These are phyloP conservation scores for Hemiscyllium ocellatum DNA, from an alignment of 2,113 vertebrate genomes.

Conservation along the genomic window DNA sequence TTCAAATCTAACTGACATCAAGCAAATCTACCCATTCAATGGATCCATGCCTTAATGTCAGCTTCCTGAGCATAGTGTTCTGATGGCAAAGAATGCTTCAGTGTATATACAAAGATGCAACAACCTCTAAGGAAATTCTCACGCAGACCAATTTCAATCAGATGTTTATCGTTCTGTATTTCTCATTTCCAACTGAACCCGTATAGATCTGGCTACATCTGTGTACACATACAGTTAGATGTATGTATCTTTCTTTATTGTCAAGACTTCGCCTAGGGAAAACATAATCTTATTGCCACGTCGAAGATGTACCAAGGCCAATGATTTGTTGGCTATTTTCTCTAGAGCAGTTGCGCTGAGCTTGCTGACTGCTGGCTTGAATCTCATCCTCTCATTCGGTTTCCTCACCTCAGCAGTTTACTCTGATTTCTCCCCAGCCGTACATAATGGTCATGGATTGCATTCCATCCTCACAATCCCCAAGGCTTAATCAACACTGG, in stretches of 20 bases:
- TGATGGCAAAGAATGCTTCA: slow-evolving; percentile 24
- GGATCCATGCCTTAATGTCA: background rate
- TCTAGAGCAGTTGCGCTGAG: background rate
- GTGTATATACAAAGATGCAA: background rate
- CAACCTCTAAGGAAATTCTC: background rate
- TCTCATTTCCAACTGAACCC: background rate
- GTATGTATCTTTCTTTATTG: background rate
- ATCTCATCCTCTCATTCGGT: slow-evolving; percentile 53
- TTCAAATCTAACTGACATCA: slow-evolving; percentile 23
- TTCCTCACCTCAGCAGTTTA: slow-evolving; percentile 53
- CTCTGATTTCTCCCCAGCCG: slow-evolving; percentile 12
- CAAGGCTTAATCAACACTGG: background rate
- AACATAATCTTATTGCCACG: background rate
- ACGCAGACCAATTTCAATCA: background rate
- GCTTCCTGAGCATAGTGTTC: background rate
- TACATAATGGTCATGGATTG: slow-evolving; percentile 41
- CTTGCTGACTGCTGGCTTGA: background rate
- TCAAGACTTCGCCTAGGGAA: background rate
- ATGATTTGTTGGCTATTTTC: background rate
- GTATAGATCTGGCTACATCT: background rate
- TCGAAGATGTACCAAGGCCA: background rate
- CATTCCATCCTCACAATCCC: slow-evolving; percentile 31
- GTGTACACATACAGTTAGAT: background rate
- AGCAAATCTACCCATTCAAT: background rate
- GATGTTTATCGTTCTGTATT: background rate